Base-by-base conservation (phyloP, 2,888 invertebrate genomes). In the Drosophila hawaiiensis region DNA sequence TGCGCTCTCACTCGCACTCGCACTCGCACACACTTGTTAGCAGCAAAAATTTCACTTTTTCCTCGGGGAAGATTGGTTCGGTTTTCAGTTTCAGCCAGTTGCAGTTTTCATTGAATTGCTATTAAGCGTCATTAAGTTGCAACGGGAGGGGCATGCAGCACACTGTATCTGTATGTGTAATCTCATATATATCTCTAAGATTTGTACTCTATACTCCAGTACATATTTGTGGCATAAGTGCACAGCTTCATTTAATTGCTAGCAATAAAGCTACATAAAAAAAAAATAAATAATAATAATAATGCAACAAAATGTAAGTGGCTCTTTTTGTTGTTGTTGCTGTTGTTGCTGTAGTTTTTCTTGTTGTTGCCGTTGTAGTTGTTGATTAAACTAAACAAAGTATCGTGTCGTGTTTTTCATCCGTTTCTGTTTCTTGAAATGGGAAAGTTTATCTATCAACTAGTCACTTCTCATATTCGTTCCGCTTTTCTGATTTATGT, bases 101-200 rank as follows among this genome's bases (percentile, higher is more conserved):
- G 66, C 62, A 41, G 53, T 72, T 78, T 81, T 73, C 80, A 80
- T 81, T 80, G 75, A 81, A 78, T 73, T 78, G 75, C 75, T 54
- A 76, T 71, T 77, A 71, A 66, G n/a, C 64, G 49, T 79, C 47
- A 78, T 78, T 79, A 78, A 71, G 70, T 59, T 74, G 79, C 66
- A 64, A 63, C 73, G 35, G 39, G 55, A 55, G 71, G 16, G 59
- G 58, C 74, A 49, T 41, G 49, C 58, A 28, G n/a, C 54, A 50
- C 5, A n/a, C 14, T 31, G 31, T 9, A 25, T n/a, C 12, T 28
- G 31, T 16, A 66, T 19, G 43, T 29, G 14, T 25, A 22, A 50
- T 50, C 54, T 35, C 9, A 47, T 47, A 25, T 54, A n/a, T 54
- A 54, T 53, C 19, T 63, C 3, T 9, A 33, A 6, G n/a, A 29